Base-by-base conservation (phyloP, 2,888 invertebrate species). In the Ernsta delagoae region DNA sequence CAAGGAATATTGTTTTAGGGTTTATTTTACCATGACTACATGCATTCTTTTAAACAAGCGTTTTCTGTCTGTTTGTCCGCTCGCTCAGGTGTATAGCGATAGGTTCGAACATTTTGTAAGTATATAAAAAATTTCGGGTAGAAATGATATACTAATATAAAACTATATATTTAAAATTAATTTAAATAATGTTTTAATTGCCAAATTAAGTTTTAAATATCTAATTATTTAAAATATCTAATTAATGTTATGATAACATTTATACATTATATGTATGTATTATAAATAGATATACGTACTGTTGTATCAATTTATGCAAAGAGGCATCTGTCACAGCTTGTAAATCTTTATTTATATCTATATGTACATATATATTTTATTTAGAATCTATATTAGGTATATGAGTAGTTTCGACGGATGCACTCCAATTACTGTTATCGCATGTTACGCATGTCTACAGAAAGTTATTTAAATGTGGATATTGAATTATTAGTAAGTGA, bases 71-170 rank as follows among this genome's bases (percentile, higher is more conserved):
- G 84, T 88, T 84, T 86, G 80, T 84, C 84, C 81, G 87, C 88
- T 81, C 85, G 81, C 89, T 83, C 88, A 90, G 90, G 88, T 85
- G 87, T 86, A 80, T 89, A 89, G 87, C 88, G 76, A 86, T 89
- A 87, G 88, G 85, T 79, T 83, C 81, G 74, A 78, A 78, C 75
- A 81, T 80, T 77, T 84, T 83, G 90, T 90, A 88, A 90, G 90
- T 90, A 90, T 83, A 80, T 74, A 77, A 78, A 71, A 78, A 75
- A 78, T 77, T 79, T 75, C 79, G 79, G 78, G 74, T 81, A 81
- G 81, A 75, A 73, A 74, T 71, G 75, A 71, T 75, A 71, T 75
- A 73, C 73, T 76, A 74, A 74, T 74, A 74, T 76, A 56, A n/a
- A n/a, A 56, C 56, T 56, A 56, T 36, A 70, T 71, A 70, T 74